Base-by-base conservation (phyloP, 1,140 invertebrate species). In the Saccostrea echinata region DNA sequence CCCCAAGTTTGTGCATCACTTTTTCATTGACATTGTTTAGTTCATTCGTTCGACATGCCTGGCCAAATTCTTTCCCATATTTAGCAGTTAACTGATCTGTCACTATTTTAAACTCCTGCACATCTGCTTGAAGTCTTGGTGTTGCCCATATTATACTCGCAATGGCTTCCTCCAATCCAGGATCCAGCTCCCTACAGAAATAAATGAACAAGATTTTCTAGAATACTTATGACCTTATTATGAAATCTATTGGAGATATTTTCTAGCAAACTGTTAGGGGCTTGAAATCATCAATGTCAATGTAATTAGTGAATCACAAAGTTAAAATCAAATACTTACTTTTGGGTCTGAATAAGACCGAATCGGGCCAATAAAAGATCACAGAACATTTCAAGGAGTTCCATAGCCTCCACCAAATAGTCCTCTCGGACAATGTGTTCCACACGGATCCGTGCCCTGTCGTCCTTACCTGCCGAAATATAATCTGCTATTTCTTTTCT, bases 351-450 rank as follows among this genome's bases (percentile, higher is more conserved):
- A 83, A 99, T 97, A 1, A 99, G 96, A 21, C 99, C 99, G 96
- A 99, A 99, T 94, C 99, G 96, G 3, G 99, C 98, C 24, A 99
- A 95, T n/a, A 99, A 94, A 30, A 99, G 95, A 96, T 99, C 99
- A 95, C 99, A 99, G 94, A 99, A 99, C 98, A 99, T 99, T 96
- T 99, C 99, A 3, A 99, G 96, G 80, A 99, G 96, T 96, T 99
- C 99, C 97, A 99, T 99, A 0, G 99, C 99, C 95, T 99, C 99
- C 0, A 99, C 98, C 95, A 99, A 96, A 94, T 99, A 99, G 95
- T 99, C 99, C 96, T 99, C 99, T 35, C 99, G 96, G 86, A 99
- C 99, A 82, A 99, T 99, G 89, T 99, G 98, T 94, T 99, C 99
- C 0, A 99, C 99, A 57, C 98, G 96, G 89, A 99, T 99, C 94